Base-by-base conservation (phyloP, 2,888 invertebrate species). In the Agriotes lineatus region DNA sequence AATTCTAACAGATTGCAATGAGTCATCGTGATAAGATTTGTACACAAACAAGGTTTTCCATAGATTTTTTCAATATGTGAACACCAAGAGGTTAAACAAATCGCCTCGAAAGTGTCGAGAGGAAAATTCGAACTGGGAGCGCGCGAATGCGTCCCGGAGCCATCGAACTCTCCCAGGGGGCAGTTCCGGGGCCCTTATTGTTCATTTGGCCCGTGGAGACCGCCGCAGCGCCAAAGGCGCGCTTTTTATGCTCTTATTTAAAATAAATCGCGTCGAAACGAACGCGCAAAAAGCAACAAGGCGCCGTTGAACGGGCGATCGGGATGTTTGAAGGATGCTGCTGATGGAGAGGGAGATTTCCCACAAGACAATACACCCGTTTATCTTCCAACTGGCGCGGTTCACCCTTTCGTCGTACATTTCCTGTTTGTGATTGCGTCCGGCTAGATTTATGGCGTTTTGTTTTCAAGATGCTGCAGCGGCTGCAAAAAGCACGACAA, bases 401-500 rank as follows among this genome's bases (percentile, higher is more conserved):
- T 71, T 74, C 71, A 71, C 72, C 73, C 74, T 72, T 76, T 75
- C 74, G 72, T 73, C 70, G 69, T 64, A 60, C 60, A 58, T 74
- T 75, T 75, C 76, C 75, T 71, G 75, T 72, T 73, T 74, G 72
- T 74, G 77, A 76, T 77, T 76, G 75, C 72, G 74, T 76, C 75
- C 76, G 72, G 74, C 72, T 74, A 72, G 76, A 76, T 76, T 76
- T 77, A 76, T 77, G 66, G 72, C 56, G 56, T 52, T 52, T 52
- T 48, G 19, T 48, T 25, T 48, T 20, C 48, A 48, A 48, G 48
- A 48, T 22, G 48, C 48, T 48, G 19, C 12, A 22, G 25, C n/a
- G n/a, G n/a, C n/a, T n/a, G n/a, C n/a, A n/a, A n/a, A n/a, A n/a
- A n/a, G n/a, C n/a, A n/a, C n/a, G n/a, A n/a, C n/a, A n/a, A n/a